Base-by-base conservation (phyloP, 2,888 invertebrate species). In the Zaprionus lineosus region DNA sequence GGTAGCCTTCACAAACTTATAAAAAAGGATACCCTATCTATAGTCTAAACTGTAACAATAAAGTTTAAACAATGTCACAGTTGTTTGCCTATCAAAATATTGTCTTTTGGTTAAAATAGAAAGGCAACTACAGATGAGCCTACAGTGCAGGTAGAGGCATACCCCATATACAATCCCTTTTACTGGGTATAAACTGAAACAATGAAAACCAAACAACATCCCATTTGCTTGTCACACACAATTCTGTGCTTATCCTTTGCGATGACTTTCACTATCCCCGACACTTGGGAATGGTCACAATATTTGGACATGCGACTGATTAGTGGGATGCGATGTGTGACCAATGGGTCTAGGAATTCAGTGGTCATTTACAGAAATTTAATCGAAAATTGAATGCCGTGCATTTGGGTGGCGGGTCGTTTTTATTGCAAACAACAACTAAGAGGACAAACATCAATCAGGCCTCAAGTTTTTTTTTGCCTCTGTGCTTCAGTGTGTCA, bases 401-500 rank as follows among this genome's bases (percentile, higher is more conserved):
- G 71, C n/a, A n/a, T 67, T 63, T 56, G 41, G 21, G 11, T 21
- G 8, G 16, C 11, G 26, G 7, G 9, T 31, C 12, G 28, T 2
- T 7, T 16, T 16, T 28, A 68, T 34, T 21, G 71, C 81, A 81
- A 81, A 85, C 84, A 85, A 74, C 81, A 81, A 76, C 84, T 74
- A 70, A 66, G 62, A 85, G 81, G 67, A 83, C 79, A 83, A 79
- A 79, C 79, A 79, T 85, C 81, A 81, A 81, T 81, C 85, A 81
- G 67, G 85, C 55, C 68, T 62, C 57, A 53, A 71, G 84, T 46
- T 31, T n/a, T 37, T 51, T 52, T 12, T 21, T 33, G 31, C 36
- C 46, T 4, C n/a, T 34, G 36, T 56, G 28, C 37, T 21, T 2
- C 9, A 4, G n/a, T n/a, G n/a, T n/a, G n/a, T n/a, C 11, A 57